Evolutionary conservation across 2,113 vertebrate genomes (phyloP).

Genomic region (Donacobius atricapilla): DNA sequence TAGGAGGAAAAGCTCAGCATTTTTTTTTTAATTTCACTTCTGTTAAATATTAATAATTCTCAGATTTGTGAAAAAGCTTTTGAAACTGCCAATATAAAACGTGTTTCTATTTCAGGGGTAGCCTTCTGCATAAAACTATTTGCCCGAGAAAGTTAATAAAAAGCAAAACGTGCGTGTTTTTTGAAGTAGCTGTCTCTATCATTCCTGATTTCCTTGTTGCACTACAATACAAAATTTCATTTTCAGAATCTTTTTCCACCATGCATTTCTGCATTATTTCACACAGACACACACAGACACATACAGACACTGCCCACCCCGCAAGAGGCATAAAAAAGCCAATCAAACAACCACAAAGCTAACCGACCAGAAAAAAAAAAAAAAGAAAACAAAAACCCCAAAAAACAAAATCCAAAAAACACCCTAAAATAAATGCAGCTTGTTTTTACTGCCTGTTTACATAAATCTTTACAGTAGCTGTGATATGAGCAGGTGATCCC

Average conservation of each 20-base stretch:
- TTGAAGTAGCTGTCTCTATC: neutral
- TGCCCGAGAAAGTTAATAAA: neutral
- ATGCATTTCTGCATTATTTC: neutral
- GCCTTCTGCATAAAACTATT: neutral
- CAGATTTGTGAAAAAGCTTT: neutral
- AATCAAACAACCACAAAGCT: neutral
- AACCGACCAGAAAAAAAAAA: neutral
- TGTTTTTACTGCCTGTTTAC: neutral
- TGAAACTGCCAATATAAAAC: neutral
- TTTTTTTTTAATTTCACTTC: neutral
- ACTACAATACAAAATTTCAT: neutral
- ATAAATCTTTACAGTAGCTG: neutral
- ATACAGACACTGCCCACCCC: too few relatives aligned
- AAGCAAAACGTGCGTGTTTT: neutral
- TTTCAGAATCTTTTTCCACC: neutral
- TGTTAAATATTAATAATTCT: neutral
- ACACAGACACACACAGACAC: neutral
- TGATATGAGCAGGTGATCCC: neutral
- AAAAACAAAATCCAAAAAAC: neutral
- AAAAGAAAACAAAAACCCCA: neutral
- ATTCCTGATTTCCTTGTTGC: neutral
- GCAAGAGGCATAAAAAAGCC: too few relatives aligned
- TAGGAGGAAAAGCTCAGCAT: neutral
- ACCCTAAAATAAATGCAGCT: neutral
- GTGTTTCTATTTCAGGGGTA: neutral